These are phyloP conservation scores for Resseliella maxima DNA, from an alignment of 2,888 invertebrate genomes.

Conservation along the genomic window DNA sequence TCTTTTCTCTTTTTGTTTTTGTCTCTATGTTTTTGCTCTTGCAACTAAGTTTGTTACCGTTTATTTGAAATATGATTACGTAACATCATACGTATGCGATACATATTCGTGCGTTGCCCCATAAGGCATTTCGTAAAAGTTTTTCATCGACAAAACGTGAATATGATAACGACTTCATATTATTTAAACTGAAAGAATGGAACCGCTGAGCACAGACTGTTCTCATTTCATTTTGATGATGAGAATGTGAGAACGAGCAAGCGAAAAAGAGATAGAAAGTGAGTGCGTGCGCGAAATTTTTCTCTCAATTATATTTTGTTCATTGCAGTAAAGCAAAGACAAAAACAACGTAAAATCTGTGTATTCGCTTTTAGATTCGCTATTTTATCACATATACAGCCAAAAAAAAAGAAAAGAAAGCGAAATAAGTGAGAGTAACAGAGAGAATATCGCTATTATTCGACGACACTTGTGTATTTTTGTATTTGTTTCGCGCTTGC, in stretches of 20 bases:
- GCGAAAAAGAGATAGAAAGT: too few relatives aligned
- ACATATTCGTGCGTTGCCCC: neutral
- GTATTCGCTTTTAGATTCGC: neutral
- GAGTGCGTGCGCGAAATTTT: slow-evolving; percentile 9
- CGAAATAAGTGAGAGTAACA: neutral
- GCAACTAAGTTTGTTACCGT: neutral
- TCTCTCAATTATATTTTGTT: neutral
- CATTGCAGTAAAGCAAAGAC: neutral
- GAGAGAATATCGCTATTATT: slow-evolving; percentile 35
- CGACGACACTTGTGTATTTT: slow-evolving; percentile 8
- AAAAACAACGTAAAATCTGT: too few relatives aligned
- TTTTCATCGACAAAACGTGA: slow-evolving; percentile 19
- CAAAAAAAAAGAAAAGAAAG: too few relatives aligned
- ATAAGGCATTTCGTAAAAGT: slow-evolving; percentile 16
- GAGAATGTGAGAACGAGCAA: neutral
- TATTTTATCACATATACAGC: neutral
- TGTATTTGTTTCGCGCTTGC: neutral
- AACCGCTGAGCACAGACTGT: slow-evolving; percentile 8
- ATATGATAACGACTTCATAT: slow-evolving; percentile 28
- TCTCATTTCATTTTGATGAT: slow-evolving; percentile 1
- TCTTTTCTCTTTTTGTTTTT: neutral
- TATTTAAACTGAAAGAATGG: neutral
- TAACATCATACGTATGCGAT: slow-evolving; percentile 3
- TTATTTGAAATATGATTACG: slow-evolving; percentile 39
- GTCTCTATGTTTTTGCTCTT: neutral